Evolutionary conservation across 2,888 invertebrate genomes (phyloP).

Genomic region (Callimorpha dominula): DNA sequence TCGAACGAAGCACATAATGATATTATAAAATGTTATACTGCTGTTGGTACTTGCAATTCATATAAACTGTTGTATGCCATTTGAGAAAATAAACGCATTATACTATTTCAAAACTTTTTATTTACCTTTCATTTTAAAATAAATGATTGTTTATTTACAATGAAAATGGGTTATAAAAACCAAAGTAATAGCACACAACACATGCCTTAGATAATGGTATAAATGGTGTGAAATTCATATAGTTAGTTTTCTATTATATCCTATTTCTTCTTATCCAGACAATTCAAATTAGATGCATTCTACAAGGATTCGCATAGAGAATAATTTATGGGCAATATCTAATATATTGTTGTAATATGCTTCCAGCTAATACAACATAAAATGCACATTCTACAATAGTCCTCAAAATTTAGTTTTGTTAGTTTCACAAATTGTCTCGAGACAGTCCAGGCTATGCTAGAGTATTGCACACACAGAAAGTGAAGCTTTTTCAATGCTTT

Average conservation of each 20-base stretch:
- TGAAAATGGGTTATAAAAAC: neutral
- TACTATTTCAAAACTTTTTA: conserved; percentile 46
- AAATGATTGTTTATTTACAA: conserved; percentile 35
- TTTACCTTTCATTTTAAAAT: conserved; percentile 29
- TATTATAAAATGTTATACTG: conserved; percentile 26
- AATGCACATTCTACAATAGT: no score
- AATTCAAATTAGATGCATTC: neutral
- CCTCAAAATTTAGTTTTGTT: neutral
- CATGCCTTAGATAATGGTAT: neutral
- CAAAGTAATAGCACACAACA: neutral
- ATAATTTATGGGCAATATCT: neutral
- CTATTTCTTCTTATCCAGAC: neutral
- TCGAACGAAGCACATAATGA: neutral
- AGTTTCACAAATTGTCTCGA: neutral
- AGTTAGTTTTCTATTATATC: neutral
- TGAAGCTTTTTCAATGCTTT: neutral
- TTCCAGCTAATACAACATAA: no score
- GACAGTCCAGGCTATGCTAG: neutral
- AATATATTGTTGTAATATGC: neutral
- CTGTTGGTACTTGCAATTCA: conserved; percentile 40
- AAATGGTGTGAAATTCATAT: neutral
- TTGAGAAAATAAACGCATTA: conserved; percentile 49
- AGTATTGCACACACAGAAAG: neutral
- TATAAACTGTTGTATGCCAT: conserved; percentile 45
- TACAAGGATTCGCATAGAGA: neutral